Evolutionary conservation across 2,888 invertebrate genomes (phyloP).

Genomic region (Apotomis betuletana): DNA sequence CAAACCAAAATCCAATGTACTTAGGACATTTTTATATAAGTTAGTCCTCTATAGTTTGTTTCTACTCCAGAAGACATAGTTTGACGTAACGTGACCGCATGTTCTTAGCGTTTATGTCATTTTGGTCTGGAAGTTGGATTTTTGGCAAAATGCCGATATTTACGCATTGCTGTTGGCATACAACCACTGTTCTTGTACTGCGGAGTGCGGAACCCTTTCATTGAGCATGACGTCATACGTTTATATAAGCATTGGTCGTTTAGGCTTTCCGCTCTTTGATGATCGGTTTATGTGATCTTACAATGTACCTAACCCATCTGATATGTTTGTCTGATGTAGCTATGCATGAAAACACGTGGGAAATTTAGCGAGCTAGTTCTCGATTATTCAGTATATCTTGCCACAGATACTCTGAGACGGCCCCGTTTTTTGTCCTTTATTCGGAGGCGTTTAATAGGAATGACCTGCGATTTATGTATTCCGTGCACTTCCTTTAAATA

Average conservation of each 20-base stretch:
- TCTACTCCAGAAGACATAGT: background rate
- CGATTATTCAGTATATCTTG: background rate
- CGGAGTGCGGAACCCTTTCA: conserved; percentile 47
- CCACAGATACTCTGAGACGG: no score
- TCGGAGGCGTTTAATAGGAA: background rate
- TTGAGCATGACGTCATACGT: conserved; percentile 46
- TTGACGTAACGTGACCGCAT: background rate
- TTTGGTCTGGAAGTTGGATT: conserved; percentile 44
- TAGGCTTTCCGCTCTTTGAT: conserved; percentile 22
- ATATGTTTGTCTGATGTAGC: background rate
- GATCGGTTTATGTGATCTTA: conserved; percentile 14
- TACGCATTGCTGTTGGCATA: conserved; percentile 60
- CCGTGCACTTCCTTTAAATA: background rate
- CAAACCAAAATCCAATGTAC: background rate
- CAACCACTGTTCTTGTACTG: conserved; percentile 52
- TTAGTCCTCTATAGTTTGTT: background rate
- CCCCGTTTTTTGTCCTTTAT: background rate
- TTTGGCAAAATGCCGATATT: conserved; percentile 59
- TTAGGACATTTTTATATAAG: background rate
- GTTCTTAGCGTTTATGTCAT: background rate
- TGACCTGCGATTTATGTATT: background rate
- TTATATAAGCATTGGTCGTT: conserved; percentile 34
- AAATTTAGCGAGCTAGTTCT: background rate
- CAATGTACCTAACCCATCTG: background rate
- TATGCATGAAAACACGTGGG: background rate